Base-by-base conservation (phyloP, 2,888 invertebrate genomes). In the Scaptomyza tumidula region DNA sequence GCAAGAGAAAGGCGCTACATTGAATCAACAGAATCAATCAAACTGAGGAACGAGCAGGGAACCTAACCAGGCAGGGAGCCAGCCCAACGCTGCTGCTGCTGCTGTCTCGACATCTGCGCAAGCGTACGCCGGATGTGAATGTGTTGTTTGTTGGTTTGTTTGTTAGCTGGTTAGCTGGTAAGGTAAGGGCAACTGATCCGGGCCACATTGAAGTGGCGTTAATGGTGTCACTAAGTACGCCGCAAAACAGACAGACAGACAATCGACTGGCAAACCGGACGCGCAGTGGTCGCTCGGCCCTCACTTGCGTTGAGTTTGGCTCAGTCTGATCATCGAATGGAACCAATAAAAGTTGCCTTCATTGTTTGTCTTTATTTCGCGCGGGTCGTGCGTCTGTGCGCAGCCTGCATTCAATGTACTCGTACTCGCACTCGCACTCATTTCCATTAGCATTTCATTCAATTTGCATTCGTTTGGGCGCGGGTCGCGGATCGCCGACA, bases 281-380 rank as follows among this genome's bases (percentile, higher is more conserved):
- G 61, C 61, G 49, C 65, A 29, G 53, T 58, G 44, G 37, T 53
- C 46, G 44, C 31, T 53, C 46, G 19, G 67, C 75, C 75, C 71
- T 74, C 62, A 75, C 58, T 49, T 62, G 46, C 27, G 29, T n/a
- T 46, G 27, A 11, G 60, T 59, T 61, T 44, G 44, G 67, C 66
- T 45, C 27, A 45, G 74, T 59, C 86, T 89, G 89, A 90, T 90
- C 90, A 90, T 90, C 90, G 90, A 90, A 90, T 90, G 90, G 90
- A 90, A 90, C 90, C 90, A 90, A 90, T 90, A 90, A 84, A 84
- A 84, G 83, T 86, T 69, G 86, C 80, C 83, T 83, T 84, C 83
- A 84, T 84, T 84, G 83, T 84, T 80, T 83, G 83, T 80, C 80
- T 86, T 71, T 81, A n/a, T n/a, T n/a, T n/a, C n/a, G 86, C 86